A percentile compares a stretch with the other conserved stretches of the same genome.
Conservation (phyloP, 1,140 invertebrate species). For the Diabrotica virgifera region DNA sequence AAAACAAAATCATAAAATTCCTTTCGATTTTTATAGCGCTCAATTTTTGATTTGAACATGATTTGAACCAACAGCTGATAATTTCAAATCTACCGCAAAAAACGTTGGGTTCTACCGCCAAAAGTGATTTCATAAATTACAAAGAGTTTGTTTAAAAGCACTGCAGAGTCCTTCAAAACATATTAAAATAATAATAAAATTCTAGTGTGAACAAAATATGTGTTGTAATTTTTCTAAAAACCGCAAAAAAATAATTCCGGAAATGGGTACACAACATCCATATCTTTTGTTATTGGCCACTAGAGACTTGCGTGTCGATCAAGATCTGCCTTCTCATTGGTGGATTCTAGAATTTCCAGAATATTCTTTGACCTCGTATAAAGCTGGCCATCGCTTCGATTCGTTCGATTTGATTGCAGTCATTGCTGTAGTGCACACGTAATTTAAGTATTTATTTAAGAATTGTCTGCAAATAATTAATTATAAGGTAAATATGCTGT, state of each 20-base stretch:
- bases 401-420: constrained; percentile 29
- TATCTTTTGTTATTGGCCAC: background rate
- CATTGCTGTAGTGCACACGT: constrained; percentile 21
- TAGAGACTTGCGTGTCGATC: background rate
- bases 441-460: constrained; percentile 24
- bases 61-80: too few species aligned
- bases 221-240: background rate
- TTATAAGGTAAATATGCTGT: constrained; percentile 26
- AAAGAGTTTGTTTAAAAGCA: too few species aligned
- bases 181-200: too few species aligned
- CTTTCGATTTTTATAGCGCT: too few species aligned
- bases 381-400: constrained; percentile 33
- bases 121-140: too few species aligned
- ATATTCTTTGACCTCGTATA: constrained; percentile 31
- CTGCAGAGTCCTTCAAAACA: too few species aligned
- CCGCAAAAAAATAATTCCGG: background rate
- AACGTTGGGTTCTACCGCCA: too few species aligned
- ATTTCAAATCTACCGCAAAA: too few species aligned
- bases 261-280: background rate
- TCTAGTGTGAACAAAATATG: too few species aligned
- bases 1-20: too few species aligned
- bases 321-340: constrained; percentile 5
- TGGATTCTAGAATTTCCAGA: constrained; percentile 9
- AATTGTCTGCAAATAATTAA: constrained; percentile 32
- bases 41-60: too few species aligned